Evolutionary conservation across 2,797 vertebrate genomes (phyloP).

Genomic region (Arctocebus calabarensis): DNA sequence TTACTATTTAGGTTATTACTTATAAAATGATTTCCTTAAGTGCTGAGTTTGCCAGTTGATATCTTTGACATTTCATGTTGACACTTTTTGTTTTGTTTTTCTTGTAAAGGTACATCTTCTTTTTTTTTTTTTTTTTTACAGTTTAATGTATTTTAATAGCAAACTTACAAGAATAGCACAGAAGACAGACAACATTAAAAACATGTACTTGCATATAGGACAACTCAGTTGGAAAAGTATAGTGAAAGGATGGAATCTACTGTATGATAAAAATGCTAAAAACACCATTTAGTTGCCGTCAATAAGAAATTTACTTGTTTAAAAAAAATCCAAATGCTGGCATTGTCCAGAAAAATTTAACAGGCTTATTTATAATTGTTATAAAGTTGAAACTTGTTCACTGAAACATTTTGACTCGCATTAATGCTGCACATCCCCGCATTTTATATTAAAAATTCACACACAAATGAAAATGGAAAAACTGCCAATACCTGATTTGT

Average conservation of each 20-base stretch:
- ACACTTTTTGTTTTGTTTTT: too few relatives aligned
- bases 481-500: too few relatives aligned
- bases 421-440: too few relatives aligned
- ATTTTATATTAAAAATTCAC: too few relatives aligned
- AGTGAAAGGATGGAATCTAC: slow-evolving; percentile 86
- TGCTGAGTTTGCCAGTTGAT: too few relatives aligned
- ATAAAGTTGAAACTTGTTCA: too few relatives aligned
- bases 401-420: too few relatives aligned
- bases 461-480: too few relatives aligned
- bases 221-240: slow-evolving; percentile 88
- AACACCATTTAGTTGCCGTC: slow-evolving; percentile 86
- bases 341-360: slow-evolving; percentile 87
- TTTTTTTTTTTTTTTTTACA: slow-evolving; percentile 52
- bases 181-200: slow-evolving; percentile 90
- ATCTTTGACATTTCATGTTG: too few relatives aligned
- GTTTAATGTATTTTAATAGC: slow-evolving; percentile 90
- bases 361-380: slow-evolving; percentile 85
- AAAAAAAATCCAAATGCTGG: slow-evolving; percentile 88
- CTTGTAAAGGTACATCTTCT: too few relatives aligned
- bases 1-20: neutral
- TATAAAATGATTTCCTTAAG: too few relatives aligned
- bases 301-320: slow-evolving; percentile 87
- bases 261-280: slow-evolving; percentile 87
- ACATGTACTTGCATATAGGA: slow-evolving; percentile 87
- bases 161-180: slow-evolving; percentile 90